Base-by-base conservation (phyloP, 2,797 vertebrate genomes). In the Passerculus sandwichensis region DNA sequence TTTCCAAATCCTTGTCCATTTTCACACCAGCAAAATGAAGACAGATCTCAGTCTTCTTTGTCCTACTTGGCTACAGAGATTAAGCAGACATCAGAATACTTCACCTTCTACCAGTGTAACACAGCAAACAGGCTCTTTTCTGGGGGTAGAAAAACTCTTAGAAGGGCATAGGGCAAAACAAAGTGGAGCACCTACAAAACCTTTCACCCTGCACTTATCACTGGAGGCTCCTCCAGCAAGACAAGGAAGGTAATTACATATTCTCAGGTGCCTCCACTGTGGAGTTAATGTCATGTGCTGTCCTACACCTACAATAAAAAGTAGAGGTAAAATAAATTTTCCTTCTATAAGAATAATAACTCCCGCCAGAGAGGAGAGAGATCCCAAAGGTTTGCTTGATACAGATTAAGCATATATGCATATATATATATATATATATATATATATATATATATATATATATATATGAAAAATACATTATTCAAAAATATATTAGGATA, bases 181-280 rank as follows among this genome's bases (percentile, higher is more conserved):
- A 76, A 15, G 10, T 61, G 25, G 17, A 75, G 30, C 32, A 85
- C 10, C 40, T 60, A 67, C 11, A 67, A n/a, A 89, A 32, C 5
- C 9, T 72, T 76, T 73, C 56, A n/a, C 40, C 5, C 15, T 23
- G 44, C 27, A 50, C 0, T 0, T 40, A 62, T 14, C 15, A 44
- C 51, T 59, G 47, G 34, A 85, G 38, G 29, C 3, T 65, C 2
- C 62, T 23, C 9, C 25, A 78, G 53, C 18, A 80, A 92, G 47
- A 12, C 19, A 69, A 54, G 19, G 19, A 62, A 38, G 17, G 32
- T 15, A 83, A 45, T 27, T 30, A 48, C 13, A 47, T 32, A 69
- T 19, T 42, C 9, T 50, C 11, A 8, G 23, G 10, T 76, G 54
- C 12, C 30, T 87, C 38, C 0, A 1, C 67, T 51, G 4, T 15